Evolutionary conservation across 2,888 invertebrate genomes (phyloP).

Genomic region (Zhengitettix transpicula): DNA sequence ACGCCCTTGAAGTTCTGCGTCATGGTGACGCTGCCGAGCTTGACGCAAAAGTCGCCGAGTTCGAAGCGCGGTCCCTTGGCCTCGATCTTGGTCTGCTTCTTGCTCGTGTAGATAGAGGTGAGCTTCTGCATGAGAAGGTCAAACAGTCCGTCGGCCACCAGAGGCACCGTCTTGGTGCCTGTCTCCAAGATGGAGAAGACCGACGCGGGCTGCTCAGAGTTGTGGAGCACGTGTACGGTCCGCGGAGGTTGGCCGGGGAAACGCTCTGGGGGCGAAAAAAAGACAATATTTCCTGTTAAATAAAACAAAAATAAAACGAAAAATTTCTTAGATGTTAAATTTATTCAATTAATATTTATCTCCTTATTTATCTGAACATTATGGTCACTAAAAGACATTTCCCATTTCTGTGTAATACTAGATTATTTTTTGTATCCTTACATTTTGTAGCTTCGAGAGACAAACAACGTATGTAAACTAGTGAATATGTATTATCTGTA

Average conservation of each 20-base stretch:
- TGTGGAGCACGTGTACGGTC: conserved; percentile 83
- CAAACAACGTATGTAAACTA: too few species aligned
- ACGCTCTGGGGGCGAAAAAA: too few species aligned
- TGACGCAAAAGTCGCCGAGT: conserved; percentile 83
- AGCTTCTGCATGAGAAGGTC: conserved; percentile 83
- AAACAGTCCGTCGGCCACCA: conserved; percentile 81
- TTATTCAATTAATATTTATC: too few species aligned
- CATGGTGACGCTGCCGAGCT: conserved; percentile 83
- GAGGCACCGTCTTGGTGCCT: conserved; percentile 67
- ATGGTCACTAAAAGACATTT: too few species aligned
- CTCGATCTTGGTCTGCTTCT: conserved; percentile 77
- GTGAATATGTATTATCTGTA: too few species aligned
- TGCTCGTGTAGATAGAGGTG: conserved; percentile 70
- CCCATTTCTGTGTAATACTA: too few species aligned
- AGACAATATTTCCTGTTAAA: too few species aligned
- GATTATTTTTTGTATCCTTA: too few species aligned
- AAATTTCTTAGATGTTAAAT: too few species aligned
- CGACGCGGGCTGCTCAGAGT: conserved; percentile 88
- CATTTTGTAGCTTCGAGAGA: too few species aligned
- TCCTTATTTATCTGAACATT: too few species aligned
- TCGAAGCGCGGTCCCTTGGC: conserved; percentile 77
- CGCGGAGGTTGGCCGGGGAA: conserved; percentile 34
- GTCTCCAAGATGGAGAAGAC: conserved; percentile 84
- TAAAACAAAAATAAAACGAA: too few species aligned
- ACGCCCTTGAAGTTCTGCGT: conserved; percentile 88